A percentile compares a stretch with the other conserved stretches of the same genome.
phyloP scores from a whole-genome alignment of 1,140 invertebrate species.

The Latrodectus geometricus region DNA sequence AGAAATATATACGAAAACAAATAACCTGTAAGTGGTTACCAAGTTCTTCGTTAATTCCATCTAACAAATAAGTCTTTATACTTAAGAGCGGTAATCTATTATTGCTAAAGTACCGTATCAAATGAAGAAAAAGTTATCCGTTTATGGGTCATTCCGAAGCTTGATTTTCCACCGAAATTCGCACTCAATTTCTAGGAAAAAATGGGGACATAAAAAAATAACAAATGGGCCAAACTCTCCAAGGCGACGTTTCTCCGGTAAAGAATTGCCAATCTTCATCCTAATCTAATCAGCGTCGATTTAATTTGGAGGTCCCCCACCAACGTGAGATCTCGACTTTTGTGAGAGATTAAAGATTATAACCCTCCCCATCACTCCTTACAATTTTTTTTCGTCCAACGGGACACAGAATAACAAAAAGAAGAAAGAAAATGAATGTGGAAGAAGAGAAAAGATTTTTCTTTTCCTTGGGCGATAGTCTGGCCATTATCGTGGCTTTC shows the following conservation, averaged over 20 bases:
- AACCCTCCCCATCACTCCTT: constrained; percentile 7
- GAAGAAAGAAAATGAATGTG: constrained; percentile 1
- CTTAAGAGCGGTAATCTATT: too few relatives aligned
- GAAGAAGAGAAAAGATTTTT: neutral
- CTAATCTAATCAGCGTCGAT: constrained; percentile 47
- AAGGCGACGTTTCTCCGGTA: constrained; percentile 14
- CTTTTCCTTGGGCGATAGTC: constrained; percentile 44
- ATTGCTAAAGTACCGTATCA: too few relatives aligned
- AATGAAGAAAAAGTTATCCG: too few relatives aligned
- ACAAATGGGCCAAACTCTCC: neutral
- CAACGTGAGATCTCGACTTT: constrained; percentile 4
- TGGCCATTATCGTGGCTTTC: constrained; percentile 55
- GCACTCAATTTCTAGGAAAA: neutral
- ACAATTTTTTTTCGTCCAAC: neutral
- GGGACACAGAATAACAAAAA: constrained; percentile 14
- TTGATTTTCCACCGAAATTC: neutral
- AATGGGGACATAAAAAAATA: neutral
- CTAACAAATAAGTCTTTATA: too few relatives aligned
- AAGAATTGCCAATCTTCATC: constrained; percentile 40
- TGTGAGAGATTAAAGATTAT: constrained; percentile 49
- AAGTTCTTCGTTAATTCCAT: too few relatives aligned
- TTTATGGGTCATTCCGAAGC: too few relatives aligned
- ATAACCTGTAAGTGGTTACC: too few relatives aligned
- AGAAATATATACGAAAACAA: too few relatives aligned
- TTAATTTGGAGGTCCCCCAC: constrained; percentile 32